Percentiles rank a stretch among this genome's conserved stretches.
Evolutionary conservation across 2,888 invertebrate genomes (phyloP).

Genomic region (Lypha dubia): DNA sequence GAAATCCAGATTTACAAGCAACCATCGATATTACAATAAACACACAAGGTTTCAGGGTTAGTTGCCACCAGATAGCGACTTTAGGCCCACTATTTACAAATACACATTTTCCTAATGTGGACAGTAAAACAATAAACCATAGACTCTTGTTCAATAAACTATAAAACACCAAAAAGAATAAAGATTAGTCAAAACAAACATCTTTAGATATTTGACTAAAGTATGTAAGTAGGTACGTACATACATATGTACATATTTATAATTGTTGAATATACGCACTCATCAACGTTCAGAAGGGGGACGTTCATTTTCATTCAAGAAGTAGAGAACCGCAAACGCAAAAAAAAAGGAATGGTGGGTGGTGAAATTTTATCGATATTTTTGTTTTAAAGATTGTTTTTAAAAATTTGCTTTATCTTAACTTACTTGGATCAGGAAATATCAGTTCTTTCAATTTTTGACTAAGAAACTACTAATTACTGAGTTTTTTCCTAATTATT

Average conservation of each 20-base stretch:
- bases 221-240: too few relatives aligned
- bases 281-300: neutral
- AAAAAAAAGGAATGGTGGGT: conserved; percentile 60
- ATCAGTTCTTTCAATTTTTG: conserved; percentile 19
- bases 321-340: neutral
- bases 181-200: conserved; percentile 16
- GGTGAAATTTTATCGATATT: conserved; percentile 58
- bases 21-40: conserved; percentile 49
- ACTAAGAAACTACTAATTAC: conserved; percentile 3
- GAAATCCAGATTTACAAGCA: conserved; percentile 38
- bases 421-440: conserved; percentile 55
- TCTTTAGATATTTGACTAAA: conserved; percentile 1
- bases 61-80: conserved; percentile 5
- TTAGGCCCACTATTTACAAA: neutral
- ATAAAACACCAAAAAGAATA: neutral
- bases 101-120: neutral
- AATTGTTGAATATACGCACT: neutral
- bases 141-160: too few relatives aligned
- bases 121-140: conserved; percentile 3
- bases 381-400: conserved; percentile 36
- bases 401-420: neutral
- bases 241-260: too few relatives aligned
- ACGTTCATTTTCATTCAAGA: conserved; percentile 5
- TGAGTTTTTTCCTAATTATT: conserved; percentile 6
- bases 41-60: conserved; percentile 60